Base-by-base conservation (phyloP, 2,113 vertebrate species). In the Coptodon rendalli region DNA sequence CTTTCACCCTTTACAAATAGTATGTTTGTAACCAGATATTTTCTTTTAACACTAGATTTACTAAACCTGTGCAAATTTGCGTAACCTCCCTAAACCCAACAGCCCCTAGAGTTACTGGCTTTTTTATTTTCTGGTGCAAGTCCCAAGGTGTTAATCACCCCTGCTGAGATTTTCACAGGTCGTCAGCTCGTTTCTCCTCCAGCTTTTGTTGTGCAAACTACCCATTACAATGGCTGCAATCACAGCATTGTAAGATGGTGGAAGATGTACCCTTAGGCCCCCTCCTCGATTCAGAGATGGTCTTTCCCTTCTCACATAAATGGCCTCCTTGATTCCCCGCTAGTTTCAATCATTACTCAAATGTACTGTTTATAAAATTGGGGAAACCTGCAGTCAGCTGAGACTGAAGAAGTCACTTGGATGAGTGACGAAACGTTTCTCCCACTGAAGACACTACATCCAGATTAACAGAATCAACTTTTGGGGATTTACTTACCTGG, bases 321-420 rank as follows among this genome's bases (percentile, higher is more conserved):
- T 56, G 6, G 54, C 22, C 11, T 56, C 53, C 53, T 7, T 56
- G 53, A 56, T 1, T 56, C 53, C 22, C 0, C 22, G 22, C 53
- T 56, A 24, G 22, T 56, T 56, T 56, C 2, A 56, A 7, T 56
- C 22, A 56, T 56, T 13, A 56, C 4, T 7, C 22, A 24, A 13
- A 56, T 27, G 53, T 4, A 0, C 0, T 4, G 11, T 56, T 13
- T 56, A 56, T 56, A 56, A 56, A 22, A 0, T 7, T 7, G 6
- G 0, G 54, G 11, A 56, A 24, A 27, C 54, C 54, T 57, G 54
- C 54, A 57, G 24, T 57, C 54, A 27, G 54, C 12, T 27, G 24
- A 57, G 6, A 27, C 54, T 57, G 54, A 57, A 14, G 24, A 27
- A 1, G 54, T 56, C 12, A 56, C 11, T 0, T 12, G 1, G 1